These are phyloP conservation scores for Mystacides longicornis DNA, from an alignment of 2,888 invertebrate species.

Conservation along the genomic window DNA sequence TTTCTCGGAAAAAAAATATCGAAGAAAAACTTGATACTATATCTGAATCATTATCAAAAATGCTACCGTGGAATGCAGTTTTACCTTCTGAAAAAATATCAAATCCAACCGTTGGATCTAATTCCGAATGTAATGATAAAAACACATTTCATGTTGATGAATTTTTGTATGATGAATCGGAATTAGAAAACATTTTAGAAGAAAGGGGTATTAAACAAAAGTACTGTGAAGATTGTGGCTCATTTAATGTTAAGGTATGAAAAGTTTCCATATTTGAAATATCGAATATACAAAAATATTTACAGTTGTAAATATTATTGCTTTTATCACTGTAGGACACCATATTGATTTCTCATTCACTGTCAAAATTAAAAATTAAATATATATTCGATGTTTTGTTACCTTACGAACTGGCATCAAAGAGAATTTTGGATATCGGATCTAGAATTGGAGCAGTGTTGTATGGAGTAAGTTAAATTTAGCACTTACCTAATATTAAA, in stretches of 20 bases:
- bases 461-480: slow-evolving; percentile 52
- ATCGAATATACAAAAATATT: background rate
- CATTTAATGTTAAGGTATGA: slow-evolving; percentile 37
- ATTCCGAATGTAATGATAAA: slow-evolving; percentile 46
- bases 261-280: background rate
- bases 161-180: slow-evolving; percentile 60
- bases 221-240: slow-evolving; percentile 49
- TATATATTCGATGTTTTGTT: slow-evolving; percentile 57
- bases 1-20: slow-evolving; percentile 4
- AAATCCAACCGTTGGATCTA: slow-evolving; percentile 40
- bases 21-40: slow-evolving; percentile 37
- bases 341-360: slow-evolving; percentile 60
- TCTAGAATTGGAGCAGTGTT: slow-evolving; percentile 62
- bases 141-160: slow-evolving; percentile 60
- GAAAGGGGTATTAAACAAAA: slow-evolving; percentile 38
- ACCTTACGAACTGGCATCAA: slow-evolving; percentile 49
- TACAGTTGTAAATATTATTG: background rate
- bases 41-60: slow-evolving; percentile 29
- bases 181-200: slow-evolving; percentile 50
- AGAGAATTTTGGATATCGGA: slow-evolving; percentile 59
- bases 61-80: slow-evolving; percentile 40
- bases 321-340: slow-evolving; percentile 34
- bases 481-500: background rate
- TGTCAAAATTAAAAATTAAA: slow-evolving; percentile 50
- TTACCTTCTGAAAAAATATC: slow-evolving; percentile 39